Conservation (phyloP, 1,140 invertebrate species). For the Mya arenaria region DNA sequence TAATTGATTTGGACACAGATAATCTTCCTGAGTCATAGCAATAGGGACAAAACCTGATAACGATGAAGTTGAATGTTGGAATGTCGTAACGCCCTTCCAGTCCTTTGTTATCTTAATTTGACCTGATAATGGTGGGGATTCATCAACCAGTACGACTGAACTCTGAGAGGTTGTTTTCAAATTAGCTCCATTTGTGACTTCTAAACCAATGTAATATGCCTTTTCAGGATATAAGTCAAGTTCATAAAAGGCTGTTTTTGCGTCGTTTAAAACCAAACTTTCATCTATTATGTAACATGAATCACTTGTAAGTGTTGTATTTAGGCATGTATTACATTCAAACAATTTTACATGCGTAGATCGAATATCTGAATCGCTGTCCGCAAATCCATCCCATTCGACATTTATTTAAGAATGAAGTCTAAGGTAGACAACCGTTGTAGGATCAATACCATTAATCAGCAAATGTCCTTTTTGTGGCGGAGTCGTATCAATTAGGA, state of each 20-base stretch:
- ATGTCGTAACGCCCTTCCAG: neutral
- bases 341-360: neutral
- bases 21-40: neutral
- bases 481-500: slow-evolving; percentile 25
- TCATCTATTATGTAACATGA: neutral
- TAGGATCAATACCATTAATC: slow-evolving; percentile 2
- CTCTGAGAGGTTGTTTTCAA: neutral
- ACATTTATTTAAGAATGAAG: slow-evolving; percentile 4
- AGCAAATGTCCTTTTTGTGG: neutral
- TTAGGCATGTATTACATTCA: slow-evolving; percentile 1
- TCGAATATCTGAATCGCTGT: slow-evolving; percentile 1
- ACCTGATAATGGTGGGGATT: neutral
- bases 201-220: slow-evolving; percentile 15
- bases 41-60: slow-evolving; percentile 6
- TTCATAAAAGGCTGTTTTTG: slow-evolving; percentile 32
- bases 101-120: slow-evolving; percentile 8
- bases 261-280: slow-evolving; percentile 2
- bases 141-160: slow-evolving; percentile 8
- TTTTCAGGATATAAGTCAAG: slow-evolving; percentile 3
- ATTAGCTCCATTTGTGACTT: slow-evolving; percentile 23
- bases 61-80: neutral
- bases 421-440: neutral
- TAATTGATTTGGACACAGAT: slow-evolving; percentile 22
- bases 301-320: neutral
- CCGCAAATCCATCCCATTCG: slow-evolving; percentile 8